phyloP scores from a whole-genome alignment of 2,113 vertebrate genomes.

The Grammomys surdaster region DNA sequence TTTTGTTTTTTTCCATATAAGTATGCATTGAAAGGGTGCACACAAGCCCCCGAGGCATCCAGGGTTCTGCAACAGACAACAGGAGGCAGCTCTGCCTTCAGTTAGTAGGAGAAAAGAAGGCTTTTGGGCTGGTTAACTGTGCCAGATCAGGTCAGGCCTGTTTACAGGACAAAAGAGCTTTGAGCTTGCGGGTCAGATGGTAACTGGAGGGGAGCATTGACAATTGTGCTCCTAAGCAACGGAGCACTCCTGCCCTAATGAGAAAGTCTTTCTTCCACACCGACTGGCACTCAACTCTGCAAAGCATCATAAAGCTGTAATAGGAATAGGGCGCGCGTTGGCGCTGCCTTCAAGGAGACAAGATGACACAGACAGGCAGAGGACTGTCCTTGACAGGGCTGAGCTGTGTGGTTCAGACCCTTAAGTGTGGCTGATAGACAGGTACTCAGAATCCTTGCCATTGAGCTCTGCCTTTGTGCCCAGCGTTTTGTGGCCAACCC shows the following conservation, averaged over 20 bases:
- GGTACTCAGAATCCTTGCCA: neutral
- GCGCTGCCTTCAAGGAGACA: neutral
- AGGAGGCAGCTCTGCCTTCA: neutral
- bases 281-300: constrained; percentile 24
- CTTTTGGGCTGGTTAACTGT: neutral
- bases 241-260: neutral
- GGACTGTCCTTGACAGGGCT: neutral
- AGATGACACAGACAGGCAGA: neutral
- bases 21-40: constrained; percentile 10
- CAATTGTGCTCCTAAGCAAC: neutral
- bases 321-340: neutral
- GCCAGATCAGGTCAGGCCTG: neutral
- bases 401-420: neutral
- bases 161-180: constrained; percentile 42
- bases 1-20: constrained; percentile 74
- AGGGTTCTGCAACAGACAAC: neutral
- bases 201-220: neutral
- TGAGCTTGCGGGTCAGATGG: constrained; percentile 5
- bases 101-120: constrained; percentile 22
- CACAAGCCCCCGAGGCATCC: constrained; percentile 3
- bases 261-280: constrained; percentile 17
- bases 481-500: neutral
- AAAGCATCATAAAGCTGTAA: neutral
- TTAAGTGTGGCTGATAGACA: neutral
- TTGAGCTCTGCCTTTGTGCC: neutral